Evolutionary conservation across 1,140 invertebrate genomes (phyloP), one percentile per base, ranked within the genome.

Genomic region (Drosophila ogumai): DNA sequence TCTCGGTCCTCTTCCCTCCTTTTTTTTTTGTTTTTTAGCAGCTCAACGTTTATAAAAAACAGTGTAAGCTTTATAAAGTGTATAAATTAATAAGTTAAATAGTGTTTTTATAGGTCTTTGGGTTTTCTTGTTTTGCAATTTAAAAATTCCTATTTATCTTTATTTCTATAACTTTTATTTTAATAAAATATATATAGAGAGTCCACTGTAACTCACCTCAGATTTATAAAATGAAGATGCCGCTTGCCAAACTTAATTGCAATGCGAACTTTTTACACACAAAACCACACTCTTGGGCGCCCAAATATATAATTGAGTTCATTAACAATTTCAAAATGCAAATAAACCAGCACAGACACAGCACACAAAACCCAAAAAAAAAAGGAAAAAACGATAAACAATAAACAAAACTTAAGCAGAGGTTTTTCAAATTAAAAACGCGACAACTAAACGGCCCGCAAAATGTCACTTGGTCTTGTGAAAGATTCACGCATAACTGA

Each of bases 401-500:
- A 69, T 15, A 43, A 44, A 36, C 25, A 31, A 38, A 43, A 31
- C 47, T 9, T 19, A 13, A 64, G 59, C 74, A 9, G 32, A 25
- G 22, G 36, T 38, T 72, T 71, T 72, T 41, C 44, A 50, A 73
- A 58, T 49, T 58, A 44, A 49, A 72, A 40, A 73, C 44, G 44
- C 69, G 38, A 61, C 50, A 74, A 60, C 60, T 59, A 50, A 69
- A 72, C 65, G 66, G 49, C 56, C 64, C 41, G 49, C 56, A 47
- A 66, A 82, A 81, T 74, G 84, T 88, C 84, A 88, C 84, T 90
- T 73, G 72, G 79, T 86, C 87, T 91, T 91, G 86, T 90, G 87
- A 91, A 91, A 91, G 87, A 90, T 85, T 82, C 79, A 90, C 87
- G 87, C 79, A 78, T 90, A 75, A 90, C 87, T 90, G 82, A 90